These are phyloP conservation scores for Yponomeuta plumbellus DNA, from an alignment of 2,888 invertebrate species.

Conservation along the genomic window DNA sequence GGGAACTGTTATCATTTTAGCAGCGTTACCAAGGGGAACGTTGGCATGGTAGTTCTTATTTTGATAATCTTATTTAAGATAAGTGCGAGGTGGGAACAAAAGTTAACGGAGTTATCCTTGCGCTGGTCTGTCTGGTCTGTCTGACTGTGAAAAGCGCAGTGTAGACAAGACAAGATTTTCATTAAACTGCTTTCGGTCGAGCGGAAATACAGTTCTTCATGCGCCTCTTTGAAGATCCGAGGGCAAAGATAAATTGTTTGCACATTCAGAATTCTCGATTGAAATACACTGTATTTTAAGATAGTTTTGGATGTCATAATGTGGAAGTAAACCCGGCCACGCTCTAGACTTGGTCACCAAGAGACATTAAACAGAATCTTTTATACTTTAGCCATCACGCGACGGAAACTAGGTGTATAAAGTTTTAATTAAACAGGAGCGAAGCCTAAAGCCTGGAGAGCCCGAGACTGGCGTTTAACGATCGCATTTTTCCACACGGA, in stretches of 20 bases:
- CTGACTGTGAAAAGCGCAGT: neutral
- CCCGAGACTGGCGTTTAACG: slow-evolving; percentile 53
- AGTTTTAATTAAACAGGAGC: slow-evolving; percentile 60
- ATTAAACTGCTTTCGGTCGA: neutral
- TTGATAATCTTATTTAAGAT: too few relatives aligned
- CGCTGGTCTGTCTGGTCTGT: too few relatives aligned
- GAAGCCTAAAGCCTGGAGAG: slow-evolving; percentile 23
- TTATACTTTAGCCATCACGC: neutral
- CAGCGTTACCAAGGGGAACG: too few relatives aligned
- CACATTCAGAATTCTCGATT: neutral
- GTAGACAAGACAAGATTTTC: neutral
- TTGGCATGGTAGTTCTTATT: too few relatives aligned
- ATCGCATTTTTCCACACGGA: slow-evolving; percentile 63
- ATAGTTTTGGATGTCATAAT: neutral
- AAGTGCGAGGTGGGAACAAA: neutral
- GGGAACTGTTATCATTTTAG: too few relatives aligned
- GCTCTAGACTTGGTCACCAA: neutral
- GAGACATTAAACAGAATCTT: slow-evolving; percentile 6
- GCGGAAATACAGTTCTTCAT: neutral
- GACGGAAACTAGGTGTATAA: slow-evolving; percentile 8
- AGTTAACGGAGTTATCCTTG: neutral
- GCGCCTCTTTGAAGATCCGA: neutral
- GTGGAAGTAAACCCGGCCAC: neutral
- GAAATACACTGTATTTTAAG: neutral
- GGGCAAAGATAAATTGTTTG: neutral